Evolutionary conservation across 2,888 invertebrate genomes (phyloP), one percentile per base, ranked within the genome.

Genomic region (Synergus laeviventris): DNA sequence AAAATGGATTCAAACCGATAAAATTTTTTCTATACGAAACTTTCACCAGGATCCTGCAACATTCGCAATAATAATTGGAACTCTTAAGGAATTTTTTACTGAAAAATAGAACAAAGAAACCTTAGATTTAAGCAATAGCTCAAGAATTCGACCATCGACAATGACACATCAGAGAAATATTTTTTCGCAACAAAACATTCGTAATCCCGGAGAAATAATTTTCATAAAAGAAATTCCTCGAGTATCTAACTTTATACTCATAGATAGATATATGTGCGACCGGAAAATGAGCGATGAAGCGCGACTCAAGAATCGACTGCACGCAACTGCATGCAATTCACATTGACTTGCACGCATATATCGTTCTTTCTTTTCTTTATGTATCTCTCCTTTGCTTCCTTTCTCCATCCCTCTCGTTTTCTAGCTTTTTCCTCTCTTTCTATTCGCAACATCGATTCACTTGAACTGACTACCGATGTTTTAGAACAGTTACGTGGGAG

Each of bases 401-500:
- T 74, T 80, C 61, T 59, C 24, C 38, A 38, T 75, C 31, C 36
- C 59, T 42, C 62, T 75, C 45, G 59, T 14, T 39, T 45, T 73
- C 76, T 78, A 64, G 76, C 78, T 79, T 78, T 76, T 75, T 81
- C 77, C 79, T 81, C 76, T 77, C 79, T 77, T 78, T 73, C 59
- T 75, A 73, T 74, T 61, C 14, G 60, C 76, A 49, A 56, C 78
- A 76, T 78, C 84, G 84, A 86, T 86, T 87, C 85, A 86, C 84
- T 83, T 84, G 83, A 31, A 31, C 70, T 70, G 86, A 85, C 83
- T 85, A 82, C 86, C 85, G 87, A 86, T 87, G 87, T 88, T 89
- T 89, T 87, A 89, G 87, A 90, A 90, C 90, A 90, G 90, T 90
- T 90, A 90, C 87, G 87, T 89, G 88, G 88, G 89, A 90, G 90